Evolutionary conservation across 2,797 vertebrate species (phyloP).

Genomic region (Allochrocebus solatus): DNA sequence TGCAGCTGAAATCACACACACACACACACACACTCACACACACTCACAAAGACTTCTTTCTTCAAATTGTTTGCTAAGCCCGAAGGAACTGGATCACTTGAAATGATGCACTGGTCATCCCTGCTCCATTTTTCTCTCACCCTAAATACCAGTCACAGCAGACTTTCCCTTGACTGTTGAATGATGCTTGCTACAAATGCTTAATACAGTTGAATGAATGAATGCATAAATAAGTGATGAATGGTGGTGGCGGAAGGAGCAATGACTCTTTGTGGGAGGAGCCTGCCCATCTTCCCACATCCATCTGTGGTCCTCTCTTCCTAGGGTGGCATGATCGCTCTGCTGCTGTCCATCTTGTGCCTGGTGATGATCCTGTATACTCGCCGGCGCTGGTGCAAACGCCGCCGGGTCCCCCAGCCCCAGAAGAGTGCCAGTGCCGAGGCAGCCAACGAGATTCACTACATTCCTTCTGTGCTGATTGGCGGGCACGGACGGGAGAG

Average conservation of each 20-base stretch:
- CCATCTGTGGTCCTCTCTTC: rapidly evolving
- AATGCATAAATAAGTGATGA: not conserved
- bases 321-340: conserved; percentile 98
- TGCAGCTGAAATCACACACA: not conserved
- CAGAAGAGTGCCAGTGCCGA: conserved; percentile 98
- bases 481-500: conserved; percentile 97
- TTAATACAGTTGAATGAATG: not conserved
- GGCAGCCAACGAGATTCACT: conserved; percentile 99
- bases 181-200: not conserved
- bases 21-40: no score
- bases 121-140: not conserved
- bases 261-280: not conserved
- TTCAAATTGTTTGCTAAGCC: not conserved
- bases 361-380: conserved; percentile 98
- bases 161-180: not conserved
- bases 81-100: not conserved
- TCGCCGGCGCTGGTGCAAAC: conserved; percentile 97
- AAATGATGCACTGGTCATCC: not conserved
- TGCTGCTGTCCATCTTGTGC: conserved; percentile 96
- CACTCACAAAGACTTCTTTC: not conserved
- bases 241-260: not conserved
- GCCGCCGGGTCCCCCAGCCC: conserved; percentile 96
- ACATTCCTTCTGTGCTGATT: conserved; percentile 98
- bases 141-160: not conserved
- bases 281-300: not conserved